Base-by-base conservation (phyloP, 2,888 invertebrate genomes). In the Mechanitis messenoides region DNA sequence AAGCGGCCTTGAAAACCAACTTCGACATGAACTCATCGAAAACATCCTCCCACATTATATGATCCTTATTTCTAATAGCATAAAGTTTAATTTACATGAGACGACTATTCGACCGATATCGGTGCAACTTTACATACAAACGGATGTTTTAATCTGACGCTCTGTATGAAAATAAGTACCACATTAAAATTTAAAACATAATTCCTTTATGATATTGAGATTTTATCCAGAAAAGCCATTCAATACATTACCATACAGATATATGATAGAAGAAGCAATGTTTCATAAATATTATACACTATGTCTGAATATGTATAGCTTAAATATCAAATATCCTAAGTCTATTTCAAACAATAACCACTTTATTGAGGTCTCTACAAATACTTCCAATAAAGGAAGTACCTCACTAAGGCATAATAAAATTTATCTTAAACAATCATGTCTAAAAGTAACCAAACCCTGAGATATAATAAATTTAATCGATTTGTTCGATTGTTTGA, bases 91-190 rank as follows among this genome's bases (percentile, higher is more conserved):
- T 67, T 69, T 64, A 38, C 54, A 59, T 20, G 1, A 33, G 3
- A 55, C n/a, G 12, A 35, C 35, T 47, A 33, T 33, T 31, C 31
- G 31, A 55, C 33, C 57, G 45, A 53, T 62, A 65, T 66, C 67
- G 56, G 62, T 58, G 60, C 64, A 64, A 65, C 56, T 61, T 64
- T 12, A 65, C 67, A 68, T 65, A 68, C 71, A 76, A 82, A 72
- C 83, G 83, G 83, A 84, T 81, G 82, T 78, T 77, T 75, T 79
- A 82, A 84, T 83, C 79, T 79, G 77, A 63, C 71, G 69, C 71
- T 70, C 70, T 50, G 50, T 9, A 50, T 50, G n/a, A 28, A 50
- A 31, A 50, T 50, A 31, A 31, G 9, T 11, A 31, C 28, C 31
- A 50, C 31, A 31, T 31, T 7, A 31, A 7, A 31, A n/a, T 28